Percentiles rank a stretch among this genome's conserved stretches.
Evolutionary conservation across 2,113 vertebrate species (phyloP).

Genomic region (Antennarius striatus): DNA sequence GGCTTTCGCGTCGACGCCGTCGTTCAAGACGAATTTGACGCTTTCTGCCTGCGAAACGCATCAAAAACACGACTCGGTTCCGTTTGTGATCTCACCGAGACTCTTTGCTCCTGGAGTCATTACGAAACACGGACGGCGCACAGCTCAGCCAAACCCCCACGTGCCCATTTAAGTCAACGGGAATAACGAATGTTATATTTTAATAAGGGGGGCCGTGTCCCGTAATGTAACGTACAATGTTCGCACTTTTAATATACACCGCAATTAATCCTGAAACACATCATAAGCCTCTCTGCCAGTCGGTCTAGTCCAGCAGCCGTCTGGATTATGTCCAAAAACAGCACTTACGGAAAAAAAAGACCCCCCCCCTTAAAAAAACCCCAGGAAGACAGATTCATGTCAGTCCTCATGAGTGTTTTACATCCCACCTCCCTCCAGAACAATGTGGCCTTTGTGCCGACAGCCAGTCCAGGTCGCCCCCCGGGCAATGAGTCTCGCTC

Average conservation of each 20-base stretch:
- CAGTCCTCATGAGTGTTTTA: slow-evolving; percentile 58
- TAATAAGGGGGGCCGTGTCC: slow-evolving; percentile 22
- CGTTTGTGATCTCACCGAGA: neutral
- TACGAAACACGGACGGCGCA: neutral
- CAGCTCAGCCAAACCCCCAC: slow-evolving; percentile 20
- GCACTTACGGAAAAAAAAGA: slow-evolving; percentile 17
- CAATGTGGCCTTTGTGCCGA: slow-evolving; percentile 57
- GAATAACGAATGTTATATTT: slow-evolving; percentile 41
- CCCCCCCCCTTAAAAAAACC: slow-evolving; percentile 33
- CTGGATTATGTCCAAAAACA: slow-evolving; percentile 64
- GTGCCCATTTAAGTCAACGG: slow-evolving; percentile 4
- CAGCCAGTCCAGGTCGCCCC: neutral
- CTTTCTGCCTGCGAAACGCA: neutral
- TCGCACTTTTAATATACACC: slow-evolving; percentile 39
- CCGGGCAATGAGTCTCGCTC: slow-evolving; percentile 6
- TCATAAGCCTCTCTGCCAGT: slow-evolving; percentile 50
- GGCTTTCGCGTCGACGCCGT: slow-evolving; percentile 45
- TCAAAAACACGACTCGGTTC: neutral
- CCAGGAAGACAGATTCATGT: slow-evolving; percentile 64
- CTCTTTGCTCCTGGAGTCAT: no score
- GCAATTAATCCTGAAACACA: slow-evolving; percentile 67
- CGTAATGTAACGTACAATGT: slow-evolving; percentile 40
- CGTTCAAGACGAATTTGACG: slow-evolving; percentile 3
- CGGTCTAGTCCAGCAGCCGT: slow-evolving; percentile 36
- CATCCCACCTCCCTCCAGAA: slow-evolving; percentile 33